Conservation (phyloP, 2,888 invertebrate genomes). For the Heliothis peltigera region DNA sequence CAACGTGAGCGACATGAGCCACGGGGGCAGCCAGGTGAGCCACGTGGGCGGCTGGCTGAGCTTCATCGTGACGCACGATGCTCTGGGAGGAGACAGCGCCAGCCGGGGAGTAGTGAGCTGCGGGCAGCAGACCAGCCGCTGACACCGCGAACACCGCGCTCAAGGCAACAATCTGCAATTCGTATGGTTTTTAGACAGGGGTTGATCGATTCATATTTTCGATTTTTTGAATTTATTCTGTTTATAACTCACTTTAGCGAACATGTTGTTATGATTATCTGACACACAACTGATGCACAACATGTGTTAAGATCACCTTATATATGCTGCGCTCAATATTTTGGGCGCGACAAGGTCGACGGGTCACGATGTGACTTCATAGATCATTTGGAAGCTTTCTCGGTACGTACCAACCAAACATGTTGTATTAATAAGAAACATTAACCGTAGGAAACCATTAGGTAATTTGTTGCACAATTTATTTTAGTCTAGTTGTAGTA, state of each 20-base stretch:
- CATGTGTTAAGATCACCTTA: conserved; percentile 70
- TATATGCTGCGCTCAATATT: conserved; percentile 74
- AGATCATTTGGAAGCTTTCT: conserved; percentile 61
- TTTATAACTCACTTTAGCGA: conserved; percentile 79
- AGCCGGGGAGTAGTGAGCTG: conserved; percentile 81
- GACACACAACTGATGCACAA: conserved; percentile 76
- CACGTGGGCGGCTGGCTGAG: conserved; percentile 59
- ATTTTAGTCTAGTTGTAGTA: conserved; percentile 46
- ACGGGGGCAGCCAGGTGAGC: conserved; percentile 65
- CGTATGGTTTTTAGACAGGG: conserved; percentile 14
- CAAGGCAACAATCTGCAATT: conserved; percentile 75
- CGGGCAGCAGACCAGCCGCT: conserved; percentile 75
- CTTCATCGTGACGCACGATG: conserved; percentile 79
- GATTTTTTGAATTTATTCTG: not conserved
- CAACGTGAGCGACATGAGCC: conserved; percentile 62
- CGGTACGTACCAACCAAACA: conserved; percentile 43
- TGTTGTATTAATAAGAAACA: conserved; percentile 46
- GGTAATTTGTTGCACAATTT: conserved; percentile 51
- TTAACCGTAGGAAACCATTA: conserved; percentile 37
- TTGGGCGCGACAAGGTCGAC: conserved; percentile 82
- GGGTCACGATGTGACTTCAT: conserved; percentile 74
- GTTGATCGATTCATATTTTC: not conserved
- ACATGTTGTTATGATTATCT: conserved; percentile 76
- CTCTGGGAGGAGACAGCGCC: conserved; percentile 84
- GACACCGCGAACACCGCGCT: conserved; percentile 80